Conservation (phyloP, 2,797 vertebrate species). For the Sphenodon punctatus region DNA sequence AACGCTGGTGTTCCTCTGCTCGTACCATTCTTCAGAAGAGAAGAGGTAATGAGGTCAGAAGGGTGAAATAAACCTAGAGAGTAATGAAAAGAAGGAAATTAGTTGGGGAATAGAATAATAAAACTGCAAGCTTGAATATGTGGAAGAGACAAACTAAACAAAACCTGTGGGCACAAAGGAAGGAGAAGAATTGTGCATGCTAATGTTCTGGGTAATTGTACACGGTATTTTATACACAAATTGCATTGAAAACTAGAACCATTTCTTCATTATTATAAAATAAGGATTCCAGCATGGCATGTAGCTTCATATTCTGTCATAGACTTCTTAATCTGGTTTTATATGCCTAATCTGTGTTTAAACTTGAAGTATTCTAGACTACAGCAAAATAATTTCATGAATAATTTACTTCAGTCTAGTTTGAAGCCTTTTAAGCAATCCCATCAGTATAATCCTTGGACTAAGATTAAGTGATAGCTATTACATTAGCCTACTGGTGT, state of each 20-base stretch:
- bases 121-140: neutral
- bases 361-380: too few species aligned
- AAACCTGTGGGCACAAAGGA: neutral
- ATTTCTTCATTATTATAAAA: neutral
- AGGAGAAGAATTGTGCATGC: neutral
- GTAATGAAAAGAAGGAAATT: accelerated
- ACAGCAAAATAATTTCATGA: too few species aligned
- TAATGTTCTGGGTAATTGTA: neutral
- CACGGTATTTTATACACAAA: neutral
- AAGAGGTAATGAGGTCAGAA: neutral
- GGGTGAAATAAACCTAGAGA: neutral
- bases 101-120: neutral
- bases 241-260: neutral
- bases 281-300: neutral
- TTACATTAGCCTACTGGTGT: too few species aligned
- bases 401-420: too few species aligned
- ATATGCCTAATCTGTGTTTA: too few species aligned
- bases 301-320: neutral
- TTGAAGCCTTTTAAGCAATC: too few species aligned
- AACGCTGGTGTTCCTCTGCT: too few species aligned
- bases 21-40: neutral
- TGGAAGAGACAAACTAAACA: neutral
- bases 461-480: too few species aligned
- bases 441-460: too few species aligned
- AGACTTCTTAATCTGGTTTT: neutral